Evolutionary conservation across 2,113 vertebrate genomes (phyloP).

Genomic region (Osmerus eperlanus): DNA sequence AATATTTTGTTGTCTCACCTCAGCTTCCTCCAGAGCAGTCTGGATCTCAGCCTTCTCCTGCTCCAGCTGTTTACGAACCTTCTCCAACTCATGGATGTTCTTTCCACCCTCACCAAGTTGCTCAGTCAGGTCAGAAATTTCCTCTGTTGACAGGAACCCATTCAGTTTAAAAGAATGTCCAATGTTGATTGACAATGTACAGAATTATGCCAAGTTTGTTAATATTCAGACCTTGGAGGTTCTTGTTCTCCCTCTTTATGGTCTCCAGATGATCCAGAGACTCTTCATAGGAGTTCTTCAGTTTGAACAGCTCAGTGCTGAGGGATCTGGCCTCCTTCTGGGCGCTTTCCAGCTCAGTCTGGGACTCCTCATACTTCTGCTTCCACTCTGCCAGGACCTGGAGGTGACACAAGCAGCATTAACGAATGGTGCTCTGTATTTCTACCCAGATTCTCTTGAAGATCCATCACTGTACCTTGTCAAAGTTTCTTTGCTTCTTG

Average conservation of each 20-base stretch:
- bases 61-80: constrained; percentile 69
- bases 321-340: constrained; percentile 59
- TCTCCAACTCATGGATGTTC: constrained; percentile 71
- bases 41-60: constrained; percentile 72
- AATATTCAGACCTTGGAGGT: constrained; percentile 62
- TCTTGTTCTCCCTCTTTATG: constrained; percentile 73
- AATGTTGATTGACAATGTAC: not conserved
- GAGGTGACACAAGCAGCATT: not conserved
- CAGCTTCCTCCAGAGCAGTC: constrained; percentile 72
- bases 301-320: constrained; percentile 66
- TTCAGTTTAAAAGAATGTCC: not conserved
- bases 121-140: constrained; percentile 75
- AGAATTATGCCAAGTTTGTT: not conserved
- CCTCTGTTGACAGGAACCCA: constrained; percentile 47
- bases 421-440: too few relatives aligned
- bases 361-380: constrained; percentile 65
- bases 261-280: constrained; percentile 59
- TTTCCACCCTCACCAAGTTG: constrained; percentile 73
- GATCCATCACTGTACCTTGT: constrained; percentile 64
- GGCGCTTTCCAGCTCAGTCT: constrained; percentile 57
- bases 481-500: constrained; percentile 83
- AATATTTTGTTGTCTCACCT: constrained; percentile 59
- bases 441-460: not conserved
- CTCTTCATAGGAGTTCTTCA: constrained; percentile 68
- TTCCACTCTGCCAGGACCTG: constrained; percentile 66